phyloP scores from a whole-genome alignment of 2,113 vertebrate genomes.

The Platysteira castanea region DNA sequence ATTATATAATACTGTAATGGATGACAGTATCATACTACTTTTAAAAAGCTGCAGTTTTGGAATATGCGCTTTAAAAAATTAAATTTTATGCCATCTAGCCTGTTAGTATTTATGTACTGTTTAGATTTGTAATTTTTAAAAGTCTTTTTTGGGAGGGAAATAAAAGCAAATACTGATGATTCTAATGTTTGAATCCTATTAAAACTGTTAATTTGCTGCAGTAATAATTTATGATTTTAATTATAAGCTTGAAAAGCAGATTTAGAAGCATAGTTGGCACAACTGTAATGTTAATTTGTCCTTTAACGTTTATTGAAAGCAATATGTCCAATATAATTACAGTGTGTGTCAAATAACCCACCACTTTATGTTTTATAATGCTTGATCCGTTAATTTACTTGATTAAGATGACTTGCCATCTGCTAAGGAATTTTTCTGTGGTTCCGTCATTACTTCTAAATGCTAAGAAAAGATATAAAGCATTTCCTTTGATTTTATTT shows the following conservation, averaged over 20 bases:
- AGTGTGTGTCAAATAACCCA: conserved; percentile 75
- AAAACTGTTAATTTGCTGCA: conserved; percentile 65
- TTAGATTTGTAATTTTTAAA: conserved; percentile 12
- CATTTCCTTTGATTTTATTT: conserved; percentile 35
- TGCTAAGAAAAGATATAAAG: conserved; percentile 46
- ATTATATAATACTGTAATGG: not conserved
- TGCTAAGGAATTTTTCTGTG: conserved; percentile 69
- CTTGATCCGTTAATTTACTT: conserved; percentile 72
- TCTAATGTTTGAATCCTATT: conserved; percentile 47
- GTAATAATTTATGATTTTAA: conserved; percentile 74
- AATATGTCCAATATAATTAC: conserved; percentile 77
- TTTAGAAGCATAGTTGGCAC: conserved; percentile 65
- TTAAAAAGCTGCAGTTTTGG: not conserved
- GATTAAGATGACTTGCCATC: conserved; percentile 78
- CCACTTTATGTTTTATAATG: conserved; percentile 66
- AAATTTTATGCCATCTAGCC: not conserved
- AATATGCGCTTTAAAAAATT: not conserved
- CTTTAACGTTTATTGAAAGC: conserved; percentile 78
- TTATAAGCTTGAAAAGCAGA: conserved; percentile 70
- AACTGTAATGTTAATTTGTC: conserved; percentile 78
- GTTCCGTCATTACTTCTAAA: conserved; percentile 25
- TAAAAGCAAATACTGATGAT: conserved; percentile 8
- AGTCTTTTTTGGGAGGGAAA: not conserved
- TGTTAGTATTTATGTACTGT: not conserved
- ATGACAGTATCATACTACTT: not conserved